These are phyloP conservation scores for Marcusenius ussheri DNA, from an alignment of 2,113 vertebrate species.

Conservation along the genomic window DNA sequence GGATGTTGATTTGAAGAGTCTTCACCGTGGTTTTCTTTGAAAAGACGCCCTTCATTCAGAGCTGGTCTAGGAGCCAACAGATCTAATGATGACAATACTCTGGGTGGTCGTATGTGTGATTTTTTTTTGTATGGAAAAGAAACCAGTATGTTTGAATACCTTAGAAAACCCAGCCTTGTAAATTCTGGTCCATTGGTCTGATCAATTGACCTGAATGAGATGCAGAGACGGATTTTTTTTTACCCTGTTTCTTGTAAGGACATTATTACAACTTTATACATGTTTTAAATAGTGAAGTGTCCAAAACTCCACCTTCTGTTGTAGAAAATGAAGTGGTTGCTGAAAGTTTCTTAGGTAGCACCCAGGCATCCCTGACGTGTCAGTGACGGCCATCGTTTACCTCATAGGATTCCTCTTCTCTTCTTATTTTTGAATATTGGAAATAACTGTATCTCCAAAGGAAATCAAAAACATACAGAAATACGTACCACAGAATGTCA, in stretches of 20 bases:
- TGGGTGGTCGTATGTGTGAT: neutral
- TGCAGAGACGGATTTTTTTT: neutral
- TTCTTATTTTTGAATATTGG: neutral
- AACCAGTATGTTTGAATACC: neutral
- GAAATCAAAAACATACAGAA: conserved; percentile 18
- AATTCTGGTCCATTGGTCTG: neutral
- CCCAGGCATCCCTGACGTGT: neutral
- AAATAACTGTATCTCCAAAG: conserved; percentile 10
- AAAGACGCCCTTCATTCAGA: neutral
- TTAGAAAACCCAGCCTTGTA: neutral
- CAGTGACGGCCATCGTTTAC: neutral
- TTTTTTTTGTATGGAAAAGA: neutral
- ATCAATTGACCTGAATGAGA: neutral
- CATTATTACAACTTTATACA: neutral
- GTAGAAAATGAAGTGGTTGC: neutral
- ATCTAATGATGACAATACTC: neutral
- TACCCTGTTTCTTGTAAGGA: conserved; percentile 14
- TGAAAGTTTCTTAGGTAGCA: conserved; percentile 4
- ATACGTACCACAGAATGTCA: conserved; percentile 1
- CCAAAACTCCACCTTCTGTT: conserved; percentile 3
- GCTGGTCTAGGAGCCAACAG: neutral
- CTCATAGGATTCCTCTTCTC: neutral
- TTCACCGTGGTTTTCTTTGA: neutral
- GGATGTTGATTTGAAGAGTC: neutral
- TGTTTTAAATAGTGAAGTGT: neutral